These are phyloP conservation scores for Brotogeris chrysoptera DNA, from an alignment of 2,797 vertebrate species.

Conservation along the genomic window DNA sequence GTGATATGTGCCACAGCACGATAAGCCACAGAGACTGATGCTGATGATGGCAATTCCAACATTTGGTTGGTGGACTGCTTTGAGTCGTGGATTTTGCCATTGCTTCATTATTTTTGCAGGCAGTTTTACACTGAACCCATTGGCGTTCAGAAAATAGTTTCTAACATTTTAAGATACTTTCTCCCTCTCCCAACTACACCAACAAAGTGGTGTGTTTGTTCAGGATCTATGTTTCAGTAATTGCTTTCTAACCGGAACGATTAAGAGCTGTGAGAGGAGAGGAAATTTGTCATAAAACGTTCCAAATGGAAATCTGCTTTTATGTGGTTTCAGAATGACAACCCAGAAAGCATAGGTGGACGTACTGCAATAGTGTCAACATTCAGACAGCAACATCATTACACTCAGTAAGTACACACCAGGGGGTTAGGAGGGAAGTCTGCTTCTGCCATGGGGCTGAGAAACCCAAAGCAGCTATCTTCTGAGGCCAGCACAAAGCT, in stretches of 20 bases:
- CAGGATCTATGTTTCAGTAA: background rate
- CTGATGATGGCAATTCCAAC: rapidly evolving
- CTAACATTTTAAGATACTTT: background rate
- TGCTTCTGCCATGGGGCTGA: background rate
- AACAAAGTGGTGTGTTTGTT: background rate
- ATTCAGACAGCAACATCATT: background rate
- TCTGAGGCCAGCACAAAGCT: background rate
- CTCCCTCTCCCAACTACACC: background rate
- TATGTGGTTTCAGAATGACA: background rate
- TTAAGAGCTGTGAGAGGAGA: constrained; percentile 19
- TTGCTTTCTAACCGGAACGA: background rate
- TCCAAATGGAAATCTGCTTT: constrained; percentile 29
- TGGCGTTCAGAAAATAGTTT: background rate
- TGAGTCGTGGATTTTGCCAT: background rate
- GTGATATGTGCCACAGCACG: background rate
- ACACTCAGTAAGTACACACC: background rate
- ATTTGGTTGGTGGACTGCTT: background rate
- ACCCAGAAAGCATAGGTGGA: background rate
- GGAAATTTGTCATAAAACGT: background rate
- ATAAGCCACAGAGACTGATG: background rate
- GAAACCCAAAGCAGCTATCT: background rate
- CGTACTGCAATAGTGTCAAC: background rate
- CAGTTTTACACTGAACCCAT: background rate
- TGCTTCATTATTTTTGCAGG: background rate
- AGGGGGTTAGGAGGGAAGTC: background rate